A percentile compares a stretch with the other conserved stretches of the same genome.
Conservation (phyloP, 2,888 invertebrate genomes). For the Spodoptera picta region DNA sequence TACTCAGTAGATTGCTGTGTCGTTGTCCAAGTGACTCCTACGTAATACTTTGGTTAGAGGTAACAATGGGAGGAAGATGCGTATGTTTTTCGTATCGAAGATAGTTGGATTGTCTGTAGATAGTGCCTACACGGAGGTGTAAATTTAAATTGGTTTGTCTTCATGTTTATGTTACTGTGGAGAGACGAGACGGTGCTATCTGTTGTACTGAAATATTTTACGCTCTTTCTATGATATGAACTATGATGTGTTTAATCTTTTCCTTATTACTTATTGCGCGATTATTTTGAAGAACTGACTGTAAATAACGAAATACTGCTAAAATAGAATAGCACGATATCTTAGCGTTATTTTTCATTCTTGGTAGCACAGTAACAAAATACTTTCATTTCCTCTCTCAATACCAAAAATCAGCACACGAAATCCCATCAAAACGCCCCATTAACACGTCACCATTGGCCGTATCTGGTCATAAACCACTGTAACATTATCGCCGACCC, state of each 20-base stretch:
- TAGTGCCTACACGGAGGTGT: slow-evolving; percentile 51
- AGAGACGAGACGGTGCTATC: slow-evolving; percentile 27
- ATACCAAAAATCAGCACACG: slow-evolving; percentile 19
- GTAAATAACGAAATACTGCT: neutral
- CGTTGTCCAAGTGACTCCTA: slow-evolving; percentile 39
- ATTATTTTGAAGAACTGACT: slow-evolving; percentile 19
- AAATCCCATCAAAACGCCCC: slow-evolving; percentile 38
- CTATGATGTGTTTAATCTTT: slow-evolving; percentile 33
- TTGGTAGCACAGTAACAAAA: no score
- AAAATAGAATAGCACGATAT: neutral
- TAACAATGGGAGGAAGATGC: slow-evolving; percentile 55
- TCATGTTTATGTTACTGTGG: slow-evolving; percentile 38
- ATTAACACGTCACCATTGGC: slow-evolving; percentile 46
- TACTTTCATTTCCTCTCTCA: slow-evolving; percentile 1
- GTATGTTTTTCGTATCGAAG: slow-evolving; percentile 56
- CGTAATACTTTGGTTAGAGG: slow-evolving; percentile 59
- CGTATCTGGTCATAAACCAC: slow-evolving; percentile 43
- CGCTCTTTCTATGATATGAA: slow-evolving; percentile 11
- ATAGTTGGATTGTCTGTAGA: slow-evolving; percentile 54
- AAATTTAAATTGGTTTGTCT: slow-evolving; percentile 53
- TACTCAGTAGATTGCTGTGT: slow-evolving; percentile 27
- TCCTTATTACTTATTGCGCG: slow-evolving; percentile 40
- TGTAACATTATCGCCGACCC: slow-evolving; percentile 72
- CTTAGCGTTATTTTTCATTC: no score
- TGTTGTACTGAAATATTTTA: slow-evolving; percentile 30